Evolutionary conservation across 2,888 invertebrate species (phyloP), one percentile per base, ranked within the genome.

Genomic region (Eucera pruinosa): DNA sequence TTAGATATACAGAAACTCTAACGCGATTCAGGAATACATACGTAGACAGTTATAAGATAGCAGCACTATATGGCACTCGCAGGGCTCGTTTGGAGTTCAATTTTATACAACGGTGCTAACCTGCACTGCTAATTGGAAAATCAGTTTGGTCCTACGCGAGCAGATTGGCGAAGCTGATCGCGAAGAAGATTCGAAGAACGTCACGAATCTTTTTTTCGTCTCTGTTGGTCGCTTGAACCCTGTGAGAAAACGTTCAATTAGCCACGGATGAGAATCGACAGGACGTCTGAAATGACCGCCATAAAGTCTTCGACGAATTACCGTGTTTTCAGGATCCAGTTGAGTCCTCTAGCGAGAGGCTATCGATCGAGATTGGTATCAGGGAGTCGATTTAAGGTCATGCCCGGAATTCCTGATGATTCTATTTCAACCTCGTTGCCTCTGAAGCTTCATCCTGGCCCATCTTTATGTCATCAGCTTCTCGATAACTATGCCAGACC

Each of bases 281-380:
- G 87, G 86, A 87, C 80, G 83, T 74, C 83, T 78, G 78, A 79
- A 87, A 86, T 83, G 88, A 86, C 83, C 79, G 83, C 86, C 90
- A 84, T 91, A 91, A 90, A 90, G 77, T 87, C 81, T 76, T 87
- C 82, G 86, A 90, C 86, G 89, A 85, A 87, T 87, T 71, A 64
- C 75, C 72, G 62, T 80, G 87, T 85, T 89, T 90, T 83, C 87
- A 88, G 84, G 81, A 89, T 89, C 84, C 88, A 81, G 89, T 87
- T 83, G 80, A 82, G 66, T 71, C 77, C 60, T 76, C 77, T 13
- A 15, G 47, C 5, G 9, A 57, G 86, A 83, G 87, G 69, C 85
- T 84, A 88, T 83, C 85, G 90, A 91, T 91, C 90, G 89, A 91
- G 91, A 92, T 91, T 87, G 89, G 89, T 91, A 92, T 92, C 91